phyloP scores from a whole-genome alignment of 2,113 vertebrate species.

The Hemibagrus wyckioides region DNA sequence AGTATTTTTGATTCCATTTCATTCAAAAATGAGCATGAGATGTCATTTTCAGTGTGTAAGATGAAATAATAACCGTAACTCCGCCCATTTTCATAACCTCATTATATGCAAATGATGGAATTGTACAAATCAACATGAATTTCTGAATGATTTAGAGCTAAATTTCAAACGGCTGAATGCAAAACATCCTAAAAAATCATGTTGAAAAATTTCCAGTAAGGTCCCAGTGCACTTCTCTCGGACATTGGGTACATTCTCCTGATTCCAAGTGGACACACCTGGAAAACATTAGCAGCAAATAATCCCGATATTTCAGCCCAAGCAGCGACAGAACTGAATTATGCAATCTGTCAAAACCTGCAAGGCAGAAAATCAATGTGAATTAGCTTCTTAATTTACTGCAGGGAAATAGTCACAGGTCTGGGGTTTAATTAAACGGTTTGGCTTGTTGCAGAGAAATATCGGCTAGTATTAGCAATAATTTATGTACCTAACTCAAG shows the following conservation, averaged over 20 bases:
- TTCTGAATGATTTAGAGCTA: background rate
- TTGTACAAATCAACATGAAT: background rate
- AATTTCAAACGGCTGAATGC: background rate
- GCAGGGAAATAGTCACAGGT: background rate
- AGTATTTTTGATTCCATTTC: background rate
- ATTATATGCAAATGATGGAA: background rate
- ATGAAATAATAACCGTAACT: no score
- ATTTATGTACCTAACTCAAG: conserved; percentile 53
- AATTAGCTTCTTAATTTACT: background rate
- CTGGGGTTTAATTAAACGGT: background rate
- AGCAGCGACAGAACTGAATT: background rate
- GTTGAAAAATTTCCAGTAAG: background rate
- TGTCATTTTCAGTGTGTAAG: no score
- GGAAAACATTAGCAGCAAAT: background rate
- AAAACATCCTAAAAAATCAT: background rate
- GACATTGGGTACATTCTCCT: background rate
- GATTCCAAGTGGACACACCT: background rate
- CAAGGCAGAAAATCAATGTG: background rate
- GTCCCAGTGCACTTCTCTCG: background rate
- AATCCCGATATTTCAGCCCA: background rate
- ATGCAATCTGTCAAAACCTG: background rate
- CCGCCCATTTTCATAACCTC: no score
- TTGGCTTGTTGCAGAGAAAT: conserved; percentile 45
- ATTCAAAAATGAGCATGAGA: no score
- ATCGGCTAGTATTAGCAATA: conserved; percentile 44